phyloP scores from a whole-genome alignment of 2,797 vertebrate genomes.

The Hirundo rustica region DNA sequence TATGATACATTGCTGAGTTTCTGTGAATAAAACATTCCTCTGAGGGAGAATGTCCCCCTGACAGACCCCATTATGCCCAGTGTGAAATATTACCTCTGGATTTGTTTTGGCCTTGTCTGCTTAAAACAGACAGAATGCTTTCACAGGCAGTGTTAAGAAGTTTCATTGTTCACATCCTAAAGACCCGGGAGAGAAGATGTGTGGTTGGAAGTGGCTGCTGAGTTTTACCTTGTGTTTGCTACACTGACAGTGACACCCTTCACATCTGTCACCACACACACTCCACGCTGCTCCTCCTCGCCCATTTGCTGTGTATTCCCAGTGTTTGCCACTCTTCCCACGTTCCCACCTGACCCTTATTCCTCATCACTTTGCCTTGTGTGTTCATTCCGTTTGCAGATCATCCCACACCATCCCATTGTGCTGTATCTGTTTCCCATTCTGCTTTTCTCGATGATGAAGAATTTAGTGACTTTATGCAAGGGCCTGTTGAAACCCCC shows the following conservation, averaged over 20 bases:
- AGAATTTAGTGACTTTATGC: slow-evolving; percentile 98
- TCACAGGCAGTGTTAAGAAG: background rate
- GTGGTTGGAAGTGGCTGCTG: background rate
- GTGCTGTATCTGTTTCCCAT: slow-evolving; percentile 84
- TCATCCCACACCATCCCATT: slow-evolving; percentile 90
- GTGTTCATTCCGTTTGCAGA: slow-evolving; percentile 92
- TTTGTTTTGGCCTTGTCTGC: background rate
- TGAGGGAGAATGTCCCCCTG: background rate
- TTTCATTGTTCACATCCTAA: background rate
- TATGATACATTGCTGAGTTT: background rate
- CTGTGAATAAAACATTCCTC: background rate
- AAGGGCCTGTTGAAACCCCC: slow-evolving; percentile 84
- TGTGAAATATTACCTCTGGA: background rate
- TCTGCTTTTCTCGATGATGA: slow-evolving; percentile 87
- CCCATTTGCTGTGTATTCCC: background rate
- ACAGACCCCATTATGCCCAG: background rate
- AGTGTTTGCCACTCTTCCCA: background rate
- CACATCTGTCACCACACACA: background rate
- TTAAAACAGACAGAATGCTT: background rate
- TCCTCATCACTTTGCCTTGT: slow-evolving; percentile 68
- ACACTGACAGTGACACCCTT: background rate
- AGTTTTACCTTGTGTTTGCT: background rate
- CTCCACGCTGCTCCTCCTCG: background rate
- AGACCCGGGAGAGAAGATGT: background rate
- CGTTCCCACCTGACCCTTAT: slow-evolving; percentile 23